Conservation (phyloP, 2,113 vertebrate species). For the Acrocephalus arundinaceus region DNA sequence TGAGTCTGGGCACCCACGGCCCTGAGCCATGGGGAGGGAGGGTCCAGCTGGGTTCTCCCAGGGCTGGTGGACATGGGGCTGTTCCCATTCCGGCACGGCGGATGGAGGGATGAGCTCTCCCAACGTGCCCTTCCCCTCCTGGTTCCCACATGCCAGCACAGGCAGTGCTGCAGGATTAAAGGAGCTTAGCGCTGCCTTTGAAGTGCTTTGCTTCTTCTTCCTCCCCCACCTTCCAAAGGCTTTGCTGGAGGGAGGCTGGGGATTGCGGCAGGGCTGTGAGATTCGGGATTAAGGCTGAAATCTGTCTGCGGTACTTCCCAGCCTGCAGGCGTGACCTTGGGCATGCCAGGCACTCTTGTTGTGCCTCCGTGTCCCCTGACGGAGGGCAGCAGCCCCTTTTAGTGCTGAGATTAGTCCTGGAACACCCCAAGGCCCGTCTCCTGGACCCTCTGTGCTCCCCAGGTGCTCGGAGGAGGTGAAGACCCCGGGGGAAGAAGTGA, state of each 20-base stretch:
- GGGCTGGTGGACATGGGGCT: neutral
- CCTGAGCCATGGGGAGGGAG: accelerated
- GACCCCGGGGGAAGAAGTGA: constrained; percentile 80
- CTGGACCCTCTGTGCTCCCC: neutral
- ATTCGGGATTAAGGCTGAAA: neutral
- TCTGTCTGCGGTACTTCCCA: neutral
- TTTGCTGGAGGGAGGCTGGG: constrained; percentile 1
- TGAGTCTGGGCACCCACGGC: constrained; percentile 26
- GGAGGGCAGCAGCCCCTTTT: neutral
- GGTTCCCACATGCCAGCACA: neutral
- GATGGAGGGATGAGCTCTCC: neutral
- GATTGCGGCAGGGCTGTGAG: neutral
- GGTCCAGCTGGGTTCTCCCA: neutral
- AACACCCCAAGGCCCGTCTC: accelerated
- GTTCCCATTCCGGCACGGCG: accelerated
- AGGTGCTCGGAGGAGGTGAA: constrained; percentile 94
- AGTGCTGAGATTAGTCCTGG: accelerated
- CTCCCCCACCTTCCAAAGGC: neutral
- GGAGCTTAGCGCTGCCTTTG: constrained; percentile 44
- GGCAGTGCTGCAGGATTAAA: neutral
- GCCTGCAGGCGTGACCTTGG: neutral
- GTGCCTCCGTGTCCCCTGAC: neutral
- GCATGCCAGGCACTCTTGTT: accelerated
- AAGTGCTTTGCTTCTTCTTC: constrained; percentile 15
- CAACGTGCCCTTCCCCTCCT: neutral